Evolutionary conservation across 2,797 vertebrate species (phyloP).

Genomic region (Notamacropus eugenii): DNA sequence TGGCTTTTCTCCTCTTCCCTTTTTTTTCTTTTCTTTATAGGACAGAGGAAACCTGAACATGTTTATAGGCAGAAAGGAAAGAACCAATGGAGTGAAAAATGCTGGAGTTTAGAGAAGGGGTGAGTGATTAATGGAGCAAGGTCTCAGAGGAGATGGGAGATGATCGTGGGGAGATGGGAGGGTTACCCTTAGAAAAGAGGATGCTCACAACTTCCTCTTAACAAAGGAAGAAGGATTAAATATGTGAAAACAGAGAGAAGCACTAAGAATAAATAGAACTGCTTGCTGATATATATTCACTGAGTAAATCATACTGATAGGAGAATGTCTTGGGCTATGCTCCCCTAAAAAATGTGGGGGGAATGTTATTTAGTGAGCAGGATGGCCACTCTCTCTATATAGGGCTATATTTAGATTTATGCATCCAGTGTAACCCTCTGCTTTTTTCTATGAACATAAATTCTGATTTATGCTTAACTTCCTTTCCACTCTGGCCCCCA

Average conservation of each 20-base stretch:
- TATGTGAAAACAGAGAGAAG: neutral
- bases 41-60: neutral
- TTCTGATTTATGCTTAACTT: constrained; percentile 3
- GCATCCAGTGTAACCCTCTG: neutral
- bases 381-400: neutral
- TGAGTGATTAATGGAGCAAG: neutral
- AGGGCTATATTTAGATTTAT: neutral
- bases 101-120: neutral
- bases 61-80: neutral
- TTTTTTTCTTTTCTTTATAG: neutral
- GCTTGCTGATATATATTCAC: constrained; percentile 8
- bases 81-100: neutral
- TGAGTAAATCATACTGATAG: neutral
- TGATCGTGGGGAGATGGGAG: neutral
- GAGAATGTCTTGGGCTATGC: constrained; percentile 7
- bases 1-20: neutral
- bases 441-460: constrained; percentile 8
- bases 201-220: neutral
- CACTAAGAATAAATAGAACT: neutral
- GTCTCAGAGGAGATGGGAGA: neutral
- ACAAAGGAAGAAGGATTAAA: neutral
- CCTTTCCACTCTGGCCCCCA: neutral
- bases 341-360: neutral
- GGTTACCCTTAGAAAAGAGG: neutral
- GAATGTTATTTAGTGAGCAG: neutral